These are phyloP conservation scores for Calosoma granatense DNA, from an alignment of 1,140 invertebrate species.

Conservation along the genomic window DNA sequence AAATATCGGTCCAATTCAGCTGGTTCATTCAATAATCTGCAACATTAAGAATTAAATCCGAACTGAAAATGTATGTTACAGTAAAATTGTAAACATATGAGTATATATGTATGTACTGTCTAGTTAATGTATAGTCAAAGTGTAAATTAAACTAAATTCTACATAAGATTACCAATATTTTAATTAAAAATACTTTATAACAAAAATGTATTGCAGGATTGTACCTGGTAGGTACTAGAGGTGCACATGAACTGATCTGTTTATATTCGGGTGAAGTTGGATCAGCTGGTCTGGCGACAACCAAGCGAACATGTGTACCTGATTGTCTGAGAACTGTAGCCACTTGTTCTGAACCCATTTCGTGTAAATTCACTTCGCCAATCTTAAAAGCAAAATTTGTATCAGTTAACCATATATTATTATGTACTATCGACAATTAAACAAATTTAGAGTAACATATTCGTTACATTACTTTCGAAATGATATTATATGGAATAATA, in stretches of 20 bases:
- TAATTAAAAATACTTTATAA: conserved; percentile 13
- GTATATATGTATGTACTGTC: no score
- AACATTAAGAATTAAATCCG: conserved; percentile 12
- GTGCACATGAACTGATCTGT: conserved; percentile 36
- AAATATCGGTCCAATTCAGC: conserved; percentile 77
- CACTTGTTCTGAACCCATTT: conserved; percentile 95
- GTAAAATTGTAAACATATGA: no score
- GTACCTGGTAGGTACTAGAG: conserved; percentile 47
- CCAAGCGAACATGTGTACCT: conserved; percentile 81
- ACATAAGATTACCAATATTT: no score
- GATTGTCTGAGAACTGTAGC: conserved; percentile 91
- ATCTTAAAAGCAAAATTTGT: conserved; percentile 38
- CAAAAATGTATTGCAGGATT: no score
- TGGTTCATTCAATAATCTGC: conserved; percentile 64
- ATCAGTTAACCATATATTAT: no score
- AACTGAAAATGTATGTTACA: no score
- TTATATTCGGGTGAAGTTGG: conserved; percentile 54
- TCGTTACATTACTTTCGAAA: conserved; percentile 4
- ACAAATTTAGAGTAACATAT: conserved; percentile 18
- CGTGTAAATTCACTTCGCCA: conserved; percentile 80
- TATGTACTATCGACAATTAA: no score
- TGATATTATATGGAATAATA: no score
- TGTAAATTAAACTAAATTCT: background rate
- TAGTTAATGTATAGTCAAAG: background rate
- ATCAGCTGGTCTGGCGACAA: conserved; percentile 83